Evolutionary conservation across 2,797 vertebrate genomes (phyloP).

Genomic region (Petrocephalus schoutedeni): DNA sequence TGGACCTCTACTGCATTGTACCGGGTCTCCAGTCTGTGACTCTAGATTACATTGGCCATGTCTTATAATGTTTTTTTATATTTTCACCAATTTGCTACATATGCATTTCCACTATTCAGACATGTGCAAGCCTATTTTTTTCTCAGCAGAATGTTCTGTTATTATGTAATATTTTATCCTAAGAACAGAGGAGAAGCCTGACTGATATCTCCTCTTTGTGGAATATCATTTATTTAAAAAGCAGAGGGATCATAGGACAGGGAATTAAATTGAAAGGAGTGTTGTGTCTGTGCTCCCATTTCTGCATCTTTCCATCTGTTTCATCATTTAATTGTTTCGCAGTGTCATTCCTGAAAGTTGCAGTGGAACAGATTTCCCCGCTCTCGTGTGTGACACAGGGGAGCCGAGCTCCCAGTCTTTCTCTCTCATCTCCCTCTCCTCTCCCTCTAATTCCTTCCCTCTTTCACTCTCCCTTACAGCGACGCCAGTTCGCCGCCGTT

Average conservation of each 20-base stretch:
- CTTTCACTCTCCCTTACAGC: constrained; percentile 40
- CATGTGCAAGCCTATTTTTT: not conserved
- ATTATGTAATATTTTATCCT: not conserved
- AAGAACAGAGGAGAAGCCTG: not conserved
- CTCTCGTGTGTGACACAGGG: constrained; percentile 69
- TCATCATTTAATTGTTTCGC: constrained; percentile 68
- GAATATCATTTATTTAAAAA: constrained; percentile 21
- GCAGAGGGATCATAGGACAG: not conserved
- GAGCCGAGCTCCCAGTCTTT: constrained; percentile 36
- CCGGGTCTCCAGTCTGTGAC: not conserved
- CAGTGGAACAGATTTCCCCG: constrained; percentile 68
- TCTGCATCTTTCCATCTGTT: constrained; percentile 65
- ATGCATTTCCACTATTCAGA: not conserved
- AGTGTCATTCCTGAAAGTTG: constrained; percentile 51
- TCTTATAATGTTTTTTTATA: not conserved
- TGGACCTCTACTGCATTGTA: not conserved
- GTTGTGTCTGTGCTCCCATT: constrained; percentile 60
- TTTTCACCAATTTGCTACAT: not conserved
- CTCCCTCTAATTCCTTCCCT: constrained; percentile 29
- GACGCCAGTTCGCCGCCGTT: constrained; percentile 57
- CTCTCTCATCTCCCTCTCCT: constrained; percentile 23
- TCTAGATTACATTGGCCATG: not conserved
- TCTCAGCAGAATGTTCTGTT: not conserved
- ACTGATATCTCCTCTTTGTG: not conserved
- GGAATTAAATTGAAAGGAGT: not conserved